These are phyloP conservation scores for Horisme vitalbata DNA, from an alignment of 2,888 invertebrate genomes.

Conservation along the genomic window DNA sequence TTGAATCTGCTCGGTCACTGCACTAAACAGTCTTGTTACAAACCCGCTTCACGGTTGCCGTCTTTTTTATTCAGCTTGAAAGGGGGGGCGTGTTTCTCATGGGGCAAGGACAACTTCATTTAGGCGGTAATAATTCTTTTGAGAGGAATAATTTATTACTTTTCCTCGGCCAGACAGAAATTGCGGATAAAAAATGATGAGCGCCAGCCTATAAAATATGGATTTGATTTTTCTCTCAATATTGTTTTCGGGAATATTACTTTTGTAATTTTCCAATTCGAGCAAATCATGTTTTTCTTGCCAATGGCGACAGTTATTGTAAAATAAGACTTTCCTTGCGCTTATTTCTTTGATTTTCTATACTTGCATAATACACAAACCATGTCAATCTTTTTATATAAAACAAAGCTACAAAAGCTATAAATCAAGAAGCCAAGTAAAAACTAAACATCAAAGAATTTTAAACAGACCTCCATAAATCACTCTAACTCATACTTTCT, in stretches of 20 bases:
- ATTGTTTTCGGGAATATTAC: conserved; percentile 24
- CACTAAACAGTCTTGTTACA: conserved; percentile 68
- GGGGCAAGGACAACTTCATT: conserved; percentile 56
- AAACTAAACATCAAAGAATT: conserved; percentile 22
- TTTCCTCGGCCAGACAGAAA: conserved; percentile 34
- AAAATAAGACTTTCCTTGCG: not conserved
- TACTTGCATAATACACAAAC: conserved; percentile 11
- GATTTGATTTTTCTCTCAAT: conserved; percentile 32
- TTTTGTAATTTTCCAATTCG: not conserved
- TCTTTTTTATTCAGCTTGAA: conserved; percentile 53
- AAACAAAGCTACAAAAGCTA: conserved; percentile 12
- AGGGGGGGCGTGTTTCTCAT: conserved; percentile 54
- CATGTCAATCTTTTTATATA: conserved; percentile 6
- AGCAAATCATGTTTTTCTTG: not conserved
- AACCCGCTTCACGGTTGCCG: conserved; percentile 54
- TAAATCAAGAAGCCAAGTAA: conserved; percentile 17
- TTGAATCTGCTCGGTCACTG: conserved; percentile 71
- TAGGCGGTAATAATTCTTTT: conserved; percentile 42
- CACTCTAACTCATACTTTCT: conserved; percentile 8
- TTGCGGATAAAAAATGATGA: conserved; percentile 31
- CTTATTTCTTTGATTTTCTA: conserved; percentile 1
- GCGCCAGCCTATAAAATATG: conserved; percentile 33
- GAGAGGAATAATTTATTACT: conserved; percentile 39
- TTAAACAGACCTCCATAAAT: conserved; percentile 16
- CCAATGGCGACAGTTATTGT: not conserved